phyloP scores from a whole-genome alignment of 2,888 invertebrate species.

The Hydroisotoma schaefferi region DNA sequence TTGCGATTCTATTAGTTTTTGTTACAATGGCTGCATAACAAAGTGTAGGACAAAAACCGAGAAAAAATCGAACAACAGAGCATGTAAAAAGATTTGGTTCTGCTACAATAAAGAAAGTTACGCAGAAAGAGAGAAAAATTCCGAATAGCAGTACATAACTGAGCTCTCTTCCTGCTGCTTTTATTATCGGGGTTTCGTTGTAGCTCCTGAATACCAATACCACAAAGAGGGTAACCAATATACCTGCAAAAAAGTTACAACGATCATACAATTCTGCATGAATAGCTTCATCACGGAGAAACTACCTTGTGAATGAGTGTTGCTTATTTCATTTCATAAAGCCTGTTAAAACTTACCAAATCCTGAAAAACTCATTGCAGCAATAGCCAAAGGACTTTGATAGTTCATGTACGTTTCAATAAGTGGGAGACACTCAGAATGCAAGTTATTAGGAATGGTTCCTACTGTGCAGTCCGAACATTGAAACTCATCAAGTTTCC shows the following conservation, averaged over 20 bases:
- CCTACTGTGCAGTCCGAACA: constrained; percentile 56
- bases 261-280: no score
- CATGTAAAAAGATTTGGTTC: constrained; percentile 55
- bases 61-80: constrained; percentile 56
- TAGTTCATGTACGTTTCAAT: constrained; percentile 56
- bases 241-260: constrained; percentile 50
- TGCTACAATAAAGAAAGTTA: constrained; percentile 58
- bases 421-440: constrained; percentile 53
- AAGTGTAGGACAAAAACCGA: constrained; percentile 58
- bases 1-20: constrained; percentile 58
- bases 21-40: constrained; percentile 58
- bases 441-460: constrained; percentile 51
- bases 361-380: constrained; percentile 54
- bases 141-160: constrained; percentile 56
- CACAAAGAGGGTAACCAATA: constrained; percentile 54
- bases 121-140: constrained; percentile 56
- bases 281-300: no score
- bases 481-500: constrained; percentile 53
- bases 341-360: no score
- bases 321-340: no score
- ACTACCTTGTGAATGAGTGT: no score
- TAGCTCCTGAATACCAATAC: constrained; percentile 56
- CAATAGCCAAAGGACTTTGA: constrained; percentile 55
- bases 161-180: constrained; percentile 56
- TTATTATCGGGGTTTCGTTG: constrained; percentile 58